Percentiles rank a stretch among this genome's conserved stretches.
Evolutionary conservation across 2,888 invertebrate species (phyloP).

Genomic region (Hirtodrosophila trivittata): DNA sequence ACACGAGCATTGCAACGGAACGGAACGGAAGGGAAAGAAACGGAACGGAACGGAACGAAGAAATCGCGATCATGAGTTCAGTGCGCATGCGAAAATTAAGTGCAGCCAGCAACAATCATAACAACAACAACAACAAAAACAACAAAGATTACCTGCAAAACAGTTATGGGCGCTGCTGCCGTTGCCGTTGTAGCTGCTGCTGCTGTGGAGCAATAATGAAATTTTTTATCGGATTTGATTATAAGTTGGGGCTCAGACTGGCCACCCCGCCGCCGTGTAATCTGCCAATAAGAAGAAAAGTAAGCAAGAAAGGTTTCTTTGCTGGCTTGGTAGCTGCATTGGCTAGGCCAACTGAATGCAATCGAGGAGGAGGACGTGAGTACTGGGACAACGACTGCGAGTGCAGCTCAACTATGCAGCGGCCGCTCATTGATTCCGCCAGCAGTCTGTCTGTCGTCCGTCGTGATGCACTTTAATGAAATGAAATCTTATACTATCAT

Average conservation of each 20-base stretch:
- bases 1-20: conserved; percentile 40
- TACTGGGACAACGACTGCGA: conserved; percentile 44
- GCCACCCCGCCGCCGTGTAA: conserved; percentile 73
- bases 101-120: conserved; percentile 75
- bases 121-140: conserved; percentile 58
- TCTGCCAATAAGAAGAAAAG: conserved; percentile 80
- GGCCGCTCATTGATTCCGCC: conserved; percentile 71
- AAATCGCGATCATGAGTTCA: conserved; percentile 79
- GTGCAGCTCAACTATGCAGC: conserved; percentile 57
- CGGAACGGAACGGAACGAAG: conserved; percentile 40
- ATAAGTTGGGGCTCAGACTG: conserved; percentile 65
- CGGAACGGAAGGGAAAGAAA: conserved; percentile 25
- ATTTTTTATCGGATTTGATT: conserved; percentile 80
- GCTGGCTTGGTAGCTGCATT: conserved; percentile 46
- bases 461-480: conserved; percentile 84
- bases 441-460: conserved; percentile 67
- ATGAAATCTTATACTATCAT: conserved; percentile 84
- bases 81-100: conserved; percentile 79
- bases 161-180: conserved; percentile 63
- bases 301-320: conserved; percentile 62
- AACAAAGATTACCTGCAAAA: conserved; percentile 73
- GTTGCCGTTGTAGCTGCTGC: conserved; percentile 31
- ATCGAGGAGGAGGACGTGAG: conserved; percentile 5
- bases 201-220: conserved; percentile 70
- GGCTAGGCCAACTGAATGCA: conserved; percentile 24